A percentile compares a stretch with the other conserved stretches of the same genome.
Evolutionary conservation across 2,888 invertebrate species (phyloP).

Genomic region (Netelia inedita): DNA sequence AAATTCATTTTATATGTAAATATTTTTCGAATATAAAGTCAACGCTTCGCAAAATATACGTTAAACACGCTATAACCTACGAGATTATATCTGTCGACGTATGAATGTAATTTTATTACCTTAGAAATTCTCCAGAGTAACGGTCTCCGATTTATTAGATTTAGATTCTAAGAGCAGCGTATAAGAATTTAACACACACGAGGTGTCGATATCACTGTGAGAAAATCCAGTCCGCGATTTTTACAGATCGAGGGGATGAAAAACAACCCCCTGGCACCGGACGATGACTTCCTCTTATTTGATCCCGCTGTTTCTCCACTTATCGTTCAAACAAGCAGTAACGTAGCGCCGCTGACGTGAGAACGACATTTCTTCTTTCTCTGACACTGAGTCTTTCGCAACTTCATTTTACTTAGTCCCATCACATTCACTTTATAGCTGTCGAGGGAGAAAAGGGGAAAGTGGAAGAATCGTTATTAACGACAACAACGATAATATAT

Average conservation of each 20-base stretch:
- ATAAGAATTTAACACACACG: conserved; percentile 25
- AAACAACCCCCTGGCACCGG: not conserved
- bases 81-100: too few relatives aligned
- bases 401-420: conserved; percentile 63
- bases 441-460: conserved; percentile 21
- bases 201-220: conserved; percentile 14
- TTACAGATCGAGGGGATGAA: conserved; percentile 1
- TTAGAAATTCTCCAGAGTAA: conserved; percentile 32
- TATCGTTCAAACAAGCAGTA: conserved; percentile 49
- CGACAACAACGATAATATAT: not conserved
- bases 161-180: conserved; percentile 15
- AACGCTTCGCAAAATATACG: too few relatives aligned
- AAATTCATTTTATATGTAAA: not conserved
- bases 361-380: conserved; percentile 43
- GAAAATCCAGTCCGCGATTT: conserved; percentile 25
- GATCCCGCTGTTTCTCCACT: not conserved
- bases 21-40: not conserved
- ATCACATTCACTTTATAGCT: conserved; percentile 57
- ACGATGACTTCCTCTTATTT: conserved; percentile 30
- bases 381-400: conserved; percentile 63
- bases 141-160: conserved; percentile 28
- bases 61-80: too few relatives aligned
- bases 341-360: conserved; percentile 16
- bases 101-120: conserved; percentile 39
- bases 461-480: not conserved